phyloP scores from a whole-genome alignment of 2,113 vertebrate species.

The Syngnathus typhle region DNA sequence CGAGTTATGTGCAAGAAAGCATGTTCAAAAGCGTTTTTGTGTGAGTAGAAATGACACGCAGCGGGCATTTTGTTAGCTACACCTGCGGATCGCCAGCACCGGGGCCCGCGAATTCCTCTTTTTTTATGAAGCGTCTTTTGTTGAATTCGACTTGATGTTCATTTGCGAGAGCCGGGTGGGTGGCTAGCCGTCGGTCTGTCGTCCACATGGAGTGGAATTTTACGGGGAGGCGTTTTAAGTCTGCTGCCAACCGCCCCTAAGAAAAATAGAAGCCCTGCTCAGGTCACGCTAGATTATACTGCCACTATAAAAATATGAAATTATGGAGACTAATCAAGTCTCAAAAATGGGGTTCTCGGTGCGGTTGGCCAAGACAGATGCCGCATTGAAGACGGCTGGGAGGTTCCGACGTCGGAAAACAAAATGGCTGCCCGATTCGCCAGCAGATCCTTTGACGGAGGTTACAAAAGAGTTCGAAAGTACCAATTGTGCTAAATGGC shows the following conservation, averaged over 20 bases:
- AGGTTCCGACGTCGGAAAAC: background rate
- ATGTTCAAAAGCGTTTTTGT: background rate
- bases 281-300: background rate
- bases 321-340: background rate
- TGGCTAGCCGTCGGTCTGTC: background rate
- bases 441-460: background rate
- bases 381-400: background rate
- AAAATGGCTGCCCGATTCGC: background rate
- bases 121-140: constrained; percentile 1
- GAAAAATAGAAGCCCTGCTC: constrained; percentile 1
- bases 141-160: constrained; percentile 9
- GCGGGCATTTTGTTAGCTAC: background rate
- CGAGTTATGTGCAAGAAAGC: constrained; percentile 2
- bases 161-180: constrained; percentile 1
- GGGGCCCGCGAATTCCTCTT: background rate
- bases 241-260: background rate
- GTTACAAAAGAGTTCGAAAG: background rate
- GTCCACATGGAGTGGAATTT: constrained; percentile 6
- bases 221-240: background rate
- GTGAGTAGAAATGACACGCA: constrained; percentile 1
- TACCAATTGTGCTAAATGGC: background rate
- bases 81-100: background rate
- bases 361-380: background rate
- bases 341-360: background rate
- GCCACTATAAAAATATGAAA: constrained; percentile 5